A percentile compares a stretch with the other conserved stretches of the same genome.
These are phyloP conservation scores for Ailurus styani DNA, from an alignment of 2,113 vertebrate genomes.

Conservation along the genomic window DNA sequence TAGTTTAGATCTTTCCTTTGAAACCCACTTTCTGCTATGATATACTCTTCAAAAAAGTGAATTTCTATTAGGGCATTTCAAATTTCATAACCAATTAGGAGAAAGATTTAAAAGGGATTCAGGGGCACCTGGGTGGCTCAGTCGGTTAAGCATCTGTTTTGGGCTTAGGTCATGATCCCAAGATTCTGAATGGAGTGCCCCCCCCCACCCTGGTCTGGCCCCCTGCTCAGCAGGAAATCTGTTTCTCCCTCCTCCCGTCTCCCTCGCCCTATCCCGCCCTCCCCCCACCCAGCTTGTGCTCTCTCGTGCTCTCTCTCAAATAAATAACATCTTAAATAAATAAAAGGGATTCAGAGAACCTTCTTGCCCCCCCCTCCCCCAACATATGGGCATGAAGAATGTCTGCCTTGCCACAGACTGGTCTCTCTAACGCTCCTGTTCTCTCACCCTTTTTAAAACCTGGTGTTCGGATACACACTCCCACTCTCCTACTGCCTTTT, in stretches of 20 bases:
- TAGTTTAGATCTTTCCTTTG: background rate
- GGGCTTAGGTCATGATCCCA: background rate
- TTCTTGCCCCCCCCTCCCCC: background rate
- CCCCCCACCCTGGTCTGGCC: background rate
- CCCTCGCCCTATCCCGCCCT: background rate
- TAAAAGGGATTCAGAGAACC: background rate
- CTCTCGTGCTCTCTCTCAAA: background rate
- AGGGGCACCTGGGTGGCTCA: background rate
- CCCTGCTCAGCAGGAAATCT: background rate
- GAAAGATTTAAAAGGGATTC: background rate
- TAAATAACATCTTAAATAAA: background rate
- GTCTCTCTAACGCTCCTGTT: background rate
- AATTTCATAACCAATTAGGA: background rate
- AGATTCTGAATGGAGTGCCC: background rate
- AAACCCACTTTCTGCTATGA: background rate
- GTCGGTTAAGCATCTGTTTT: background rate
- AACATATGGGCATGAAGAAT: background rate
- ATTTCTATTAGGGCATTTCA: background rate
- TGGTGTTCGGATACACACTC: background rate
- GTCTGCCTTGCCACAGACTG: background rate
- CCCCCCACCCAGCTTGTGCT: fast-evolving
- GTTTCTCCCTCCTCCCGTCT: background rate
- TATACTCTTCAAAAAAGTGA: background rate
- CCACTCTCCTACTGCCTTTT: background rate
- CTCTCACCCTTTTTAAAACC: background rate